phyloP scores from a whole-genome alignment of 2,888 invertebrate species.

The Caenorhabditis wallacei region DNA sequence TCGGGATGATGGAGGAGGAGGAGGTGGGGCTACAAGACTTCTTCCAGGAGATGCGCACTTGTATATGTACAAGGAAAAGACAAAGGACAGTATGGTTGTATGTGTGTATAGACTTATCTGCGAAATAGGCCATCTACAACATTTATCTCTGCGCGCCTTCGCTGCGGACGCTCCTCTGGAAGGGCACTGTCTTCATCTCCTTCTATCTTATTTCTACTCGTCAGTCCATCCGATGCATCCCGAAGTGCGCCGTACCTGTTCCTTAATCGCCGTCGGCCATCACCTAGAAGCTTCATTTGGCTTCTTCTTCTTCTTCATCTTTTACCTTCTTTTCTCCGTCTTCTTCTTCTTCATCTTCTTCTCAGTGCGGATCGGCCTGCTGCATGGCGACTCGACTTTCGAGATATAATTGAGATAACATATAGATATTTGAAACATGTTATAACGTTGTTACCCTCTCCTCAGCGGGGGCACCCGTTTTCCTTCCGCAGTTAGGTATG shows the following conservation, averaged over 20 bases:
- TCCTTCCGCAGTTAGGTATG: conserved; percentile 60
- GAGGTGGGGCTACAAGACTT: conserved; percentile 46
- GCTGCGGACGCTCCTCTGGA: conserved; percentile 51
- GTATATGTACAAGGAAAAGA: conserved; percentile 54
- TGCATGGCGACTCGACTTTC: conserved; percentile 53
- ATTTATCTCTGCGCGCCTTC: conserved; percentile 63
- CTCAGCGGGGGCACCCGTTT: conserved; percentile 4
- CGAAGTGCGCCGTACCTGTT: conserved; percentile 65
- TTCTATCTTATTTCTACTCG: conserved; percentile 35
- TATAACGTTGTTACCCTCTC: conserved; percentile 36
- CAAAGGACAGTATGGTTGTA: conserved; percentile 62
- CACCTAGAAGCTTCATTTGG: conserved; percentile 47
- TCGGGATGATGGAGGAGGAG: conserved; percentile 27
- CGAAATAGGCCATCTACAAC: conserved; percentile 69
- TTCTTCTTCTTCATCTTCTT: conserved; percentile 22
- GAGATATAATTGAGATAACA: conserved; percentile 63
- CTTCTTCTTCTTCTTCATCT: conserved; percentile 39
- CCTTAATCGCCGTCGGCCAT: conserved; percentile 67
- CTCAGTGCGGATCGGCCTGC: conserved; percentile 35
- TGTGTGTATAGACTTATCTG: conserved; percentile 65
- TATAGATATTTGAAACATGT: conserved; percentile 62
- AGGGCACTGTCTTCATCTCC: conserved; percentile 41
- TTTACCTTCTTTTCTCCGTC: conserved; percentile 15
- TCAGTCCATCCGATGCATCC: conserved; percentile 38
- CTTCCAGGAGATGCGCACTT: conserved; percentile 63